These are phyloP conservation scores for Xiphophorus birchmanni DNA, from an alignment of 2,797 vertebrate species.

Conservation along the genomic window DNA sequence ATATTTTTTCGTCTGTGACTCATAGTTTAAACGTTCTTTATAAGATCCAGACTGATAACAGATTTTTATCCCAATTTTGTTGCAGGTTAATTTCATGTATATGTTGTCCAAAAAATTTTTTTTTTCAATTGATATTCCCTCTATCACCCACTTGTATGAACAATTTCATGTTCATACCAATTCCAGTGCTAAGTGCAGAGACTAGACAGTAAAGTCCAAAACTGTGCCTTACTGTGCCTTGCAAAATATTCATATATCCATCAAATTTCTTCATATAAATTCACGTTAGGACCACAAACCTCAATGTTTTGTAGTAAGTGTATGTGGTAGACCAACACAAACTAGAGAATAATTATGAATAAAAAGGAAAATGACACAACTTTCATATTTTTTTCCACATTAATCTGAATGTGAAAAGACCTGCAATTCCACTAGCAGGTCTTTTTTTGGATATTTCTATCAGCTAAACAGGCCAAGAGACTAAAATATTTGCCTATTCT, in stretches of 20 bases:
- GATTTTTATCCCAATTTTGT: neutral
- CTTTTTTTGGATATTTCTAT: neutral
- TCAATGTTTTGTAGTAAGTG: neutral
- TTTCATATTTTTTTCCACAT: neutral
- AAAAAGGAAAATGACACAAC: neutral
- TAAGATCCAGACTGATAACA: neutral
- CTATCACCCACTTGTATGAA: neutral
- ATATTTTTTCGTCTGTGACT: neutral
- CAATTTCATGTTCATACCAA: neutral
- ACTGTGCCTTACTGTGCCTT: neutral
- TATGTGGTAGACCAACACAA: neutral
- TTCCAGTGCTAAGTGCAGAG: neutral
- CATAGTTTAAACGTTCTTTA: neutral
- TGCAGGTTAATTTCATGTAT: neutral
- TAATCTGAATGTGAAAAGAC: neutral
- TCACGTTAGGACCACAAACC: neutral
- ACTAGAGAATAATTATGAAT: neutral
- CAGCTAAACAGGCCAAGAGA: neutral
- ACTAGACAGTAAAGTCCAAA: neutral
- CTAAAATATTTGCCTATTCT: neutral
- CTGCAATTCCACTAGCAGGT: neutral
- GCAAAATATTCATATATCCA: neutral
- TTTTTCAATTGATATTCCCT: neutral
- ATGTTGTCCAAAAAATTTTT: neutral
- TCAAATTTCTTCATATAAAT: neutral